A percentile compares a stretch with the other conserved stretches of the same genome.
Evolutionary conservation across 2,888 invertebrate species (phyloP).

Genomic region (Gortyna flavago): DNA sequence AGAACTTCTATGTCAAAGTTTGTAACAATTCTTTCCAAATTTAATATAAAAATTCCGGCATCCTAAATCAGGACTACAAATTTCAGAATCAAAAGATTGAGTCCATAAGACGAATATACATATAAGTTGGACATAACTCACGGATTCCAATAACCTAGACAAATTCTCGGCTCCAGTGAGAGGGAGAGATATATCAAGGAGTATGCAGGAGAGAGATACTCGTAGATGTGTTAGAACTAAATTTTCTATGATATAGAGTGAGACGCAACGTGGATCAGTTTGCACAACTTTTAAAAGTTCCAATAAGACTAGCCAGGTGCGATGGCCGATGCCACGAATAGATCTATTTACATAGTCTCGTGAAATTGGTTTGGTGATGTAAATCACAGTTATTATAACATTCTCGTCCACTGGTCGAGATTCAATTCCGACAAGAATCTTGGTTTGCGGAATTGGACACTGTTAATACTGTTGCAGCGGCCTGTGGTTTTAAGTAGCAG

Average conservation of each 20-base stretch:
- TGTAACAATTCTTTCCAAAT: slow-evolving; percentile 10
- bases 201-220: slow-evolving; percentile 73
- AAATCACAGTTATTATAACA: slow-evolving; percentile 62
- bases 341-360: slow-evolving; percentile 83
- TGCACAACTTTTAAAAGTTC: slow-evolving; percentile 89
- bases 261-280: slow-evolving; percentile 77
- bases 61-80: slow-evolving; percentile 34
- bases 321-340: slow-evolving; percentile 80
- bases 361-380: slow-evolving; percentile 68
- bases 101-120: slow-evolving; percentile 56
- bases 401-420: slow-evolving; percentile 15
- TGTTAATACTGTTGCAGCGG: neutral
- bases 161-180: slow-evolving; percentile 65
- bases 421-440: slow-evolving; percentile 22
- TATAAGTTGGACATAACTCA: slow-evolving; percentile 65
- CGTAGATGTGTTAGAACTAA: slow-evolving; percentile 74
- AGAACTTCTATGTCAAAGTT: neutral
- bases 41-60: slow-evolving; percentile 43
- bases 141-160: slow-evolving; percentile 77
- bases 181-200: slow-evolving; percentile 69
- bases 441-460: neutral
- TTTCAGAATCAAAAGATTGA: slow-evolving; percentile 47
- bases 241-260: slow-evolving; percentile 73
- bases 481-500: slow-evolving; percentile 25
- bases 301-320: slow-evolving; percentile 88